Base-by-base conservation (phyloP, 23 tunicate species). In the Trididemnum clinides region DNA sequence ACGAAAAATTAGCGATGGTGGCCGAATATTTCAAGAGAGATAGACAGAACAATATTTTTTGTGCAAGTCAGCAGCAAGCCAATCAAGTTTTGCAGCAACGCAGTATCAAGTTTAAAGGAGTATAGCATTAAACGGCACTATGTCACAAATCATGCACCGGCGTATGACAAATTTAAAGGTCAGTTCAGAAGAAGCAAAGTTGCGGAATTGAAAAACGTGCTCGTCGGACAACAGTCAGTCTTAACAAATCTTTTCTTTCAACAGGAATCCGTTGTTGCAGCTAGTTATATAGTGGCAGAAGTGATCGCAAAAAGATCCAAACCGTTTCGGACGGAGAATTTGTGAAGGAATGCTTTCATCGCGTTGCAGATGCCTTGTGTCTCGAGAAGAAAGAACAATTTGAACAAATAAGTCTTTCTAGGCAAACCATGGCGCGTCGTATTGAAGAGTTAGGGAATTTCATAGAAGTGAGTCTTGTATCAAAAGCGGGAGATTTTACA, bases 211-310 rank as follows among this genome's bases (percentile, higher is more conserved):
- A 78, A 34, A 78, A 78, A 78, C 21, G 58, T 74, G 50, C 65
- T 78, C 28, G 51, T 33, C 50, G 83, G 78, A 86, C 90, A 86
- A 49, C 64, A 79, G 62, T 22, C 33, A 32, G 78, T 81, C 26
- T 77, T 86, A 2, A 6, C 64, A 71, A 86, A 86, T 57, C 78
- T 86, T 80, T 86, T 78, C 33, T 80, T 50, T 7, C 85, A 63
- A 57, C 85, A 81, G 85, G 85, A 81, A 57, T 81, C 85, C 57
- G 74, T 81, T 86, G 90, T 86, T 80, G 85, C 63, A 80, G 90
- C 90, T 34, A 80, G 90, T 71, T 86, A 86, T 88, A 18, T 63
- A 27, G 90, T 86, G 90, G 90, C 78, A 80, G 85, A 86, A 86
- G 85, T 86, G 50, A 86, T 71, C 50, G 87, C 87, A 83, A 85